phyloP scores from a whole-genome alignment of 2,113 vertebrate genomes.

The Pygoscelis antarcticus region DNA sequence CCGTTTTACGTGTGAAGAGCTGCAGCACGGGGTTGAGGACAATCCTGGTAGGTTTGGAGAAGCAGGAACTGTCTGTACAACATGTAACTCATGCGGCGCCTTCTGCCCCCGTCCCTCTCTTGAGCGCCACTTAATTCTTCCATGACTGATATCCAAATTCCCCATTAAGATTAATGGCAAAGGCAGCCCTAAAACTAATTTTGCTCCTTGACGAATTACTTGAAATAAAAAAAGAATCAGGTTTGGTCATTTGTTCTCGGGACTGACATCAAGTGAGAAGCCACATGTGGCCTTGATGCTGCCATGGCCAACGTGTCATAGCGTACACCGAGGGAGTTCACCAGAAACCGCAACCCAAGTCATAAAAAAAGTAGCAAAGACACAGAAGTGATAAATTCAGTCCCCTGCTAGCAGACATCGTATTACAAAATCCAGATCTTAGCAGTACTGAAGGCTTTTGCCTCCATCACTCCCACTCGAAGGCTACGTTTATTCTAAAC shows the following conservation, averaged over 20 bases:
- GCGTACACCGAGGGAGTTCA: neutral
- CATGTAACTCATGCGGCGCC: accelerated
- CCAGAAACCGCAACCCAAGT: neutral
- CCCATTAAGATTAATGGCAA: neutral
- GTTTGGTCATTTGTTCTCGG: neutral
- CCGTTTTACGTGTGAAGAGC: neutral
- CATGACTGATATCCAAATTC: neutral
- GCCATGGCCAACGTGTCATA: accelerated
- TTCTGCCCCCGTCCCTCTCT: neutral
- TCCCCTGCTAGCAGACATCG: accelerated
- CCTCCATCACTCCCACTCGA: neutral
- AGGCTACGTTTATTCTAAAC: neutral
- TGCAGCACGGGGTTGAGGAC: neutral
- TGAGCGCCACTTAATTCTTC: neutral
- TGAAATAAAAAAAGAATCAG: neutral
- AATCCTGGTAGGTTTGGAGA: neutral
- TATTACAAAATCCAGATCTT: neutral
- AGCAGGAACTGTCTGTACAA: neutral
- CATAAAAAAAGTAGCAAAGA: neutral
- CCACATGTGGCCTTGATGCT: neutral
- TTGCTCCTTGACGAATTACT: neutral
- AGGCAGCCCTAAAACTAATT: neutral
- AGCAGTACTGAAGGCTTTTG: neutral
- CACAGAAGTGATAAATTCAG: neutral
- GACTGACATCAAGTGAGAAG: neutral